These are phyloP conservation scores for Dasyprocta punctata DNA, from an alignment of 2,113 vertebrate species.

Conservation along the genomic window DNA sequence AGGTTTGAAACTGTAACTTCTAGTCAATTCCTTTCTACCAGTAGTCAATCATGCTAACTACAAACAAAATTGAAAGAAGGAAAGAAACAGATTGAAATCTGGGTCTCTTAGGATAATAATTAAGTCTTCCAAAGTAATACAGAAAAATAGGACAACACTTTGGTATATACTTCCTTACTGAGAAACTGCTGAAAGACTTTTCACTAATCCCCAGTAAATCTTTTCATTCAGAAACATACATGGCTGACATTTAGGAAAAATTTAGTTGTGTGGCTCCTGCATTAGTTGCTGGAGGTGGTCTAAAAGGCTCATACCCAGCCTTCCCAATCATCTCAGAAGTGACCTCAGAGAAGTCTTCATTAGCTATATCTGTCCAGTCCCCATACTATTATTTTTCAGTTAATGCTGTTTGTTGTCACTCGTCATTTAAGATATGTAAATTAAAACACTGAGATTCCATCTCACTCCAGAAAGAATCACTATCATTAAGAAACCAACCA, in stretches of 20 bases:
- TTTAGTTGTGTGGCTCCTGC: background rate
- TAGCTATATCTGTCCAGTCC: too few species aligned
- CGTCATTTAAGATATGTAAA: background rate
- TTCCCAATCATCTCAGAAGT: background rate
- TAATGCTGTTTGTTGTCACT: background rate
- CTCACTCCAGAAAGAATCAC: background rate
- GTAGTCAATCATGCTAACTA: slow-evolving; percentile 2
- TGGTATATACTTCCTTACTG: background rate
- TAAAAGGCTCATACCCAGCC: background rate
- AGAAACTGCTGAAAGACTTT: slow-evolving; percentile 32
- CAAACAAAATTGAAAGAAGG: slow-evolving; percentile 10
- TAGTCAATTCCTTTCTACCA: slow-evolving; percentile 5
- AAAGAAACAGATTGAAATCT: slow-evolving; percentile 2
- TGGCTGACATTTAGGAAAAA: background rate
- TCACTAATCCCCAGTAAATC: slow-evolving; percentile 32
- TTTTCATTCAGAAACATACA: slow-evolving; percentile 37
- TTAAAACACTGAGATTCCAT: background rate
- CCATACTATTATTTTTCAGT: background rate
- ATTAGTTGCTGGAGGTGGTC: background rate
- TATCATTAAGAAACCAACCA: background rate
- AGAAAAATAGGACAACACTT: background rate
- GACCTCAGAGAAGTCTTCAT: background rate
- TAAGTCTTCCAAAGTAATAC: slow-evolving; percentile 3
- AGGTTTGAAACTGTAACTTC: slow-evolving; percentile 14
- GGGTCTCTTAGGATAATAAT: background rate